Evolutionary conservation across 2,797 vertebrate species (phyloP).

Genomic region (Microcaecilia unicolor): DNA sequence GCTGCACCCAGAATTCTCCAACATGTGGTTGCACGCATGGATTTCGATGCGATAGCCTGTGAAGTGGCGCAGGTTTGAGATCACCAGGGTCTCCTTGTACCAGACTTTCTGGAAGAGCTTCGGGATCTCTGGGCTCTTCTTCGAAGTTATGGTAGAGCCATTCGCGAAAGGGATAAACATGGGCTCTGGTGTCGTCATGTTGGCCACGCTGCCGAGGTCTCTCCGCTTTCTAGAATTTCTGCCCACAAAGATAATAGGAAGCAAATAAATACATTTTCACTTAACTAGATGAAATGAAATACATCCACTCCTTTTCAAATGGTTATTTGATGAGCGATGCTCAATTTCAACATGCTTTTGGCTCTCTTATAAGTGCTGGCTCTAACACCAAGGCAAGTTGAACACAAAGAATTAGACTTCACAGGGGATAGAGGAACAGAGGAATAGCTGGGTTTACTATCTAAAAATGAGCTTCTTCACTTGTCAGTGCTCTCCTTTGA

Average conservation of each 20-base stretch:
- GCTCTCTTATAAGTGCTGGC: too few relatives aligned
- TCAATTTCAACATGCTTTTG: too few relatives aligned
- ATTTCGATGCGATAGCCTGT: conserved; percentile 94
- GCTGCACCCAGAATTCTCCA: conserved; percentile 67
- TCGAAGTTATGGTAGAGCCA: conserved; percentile 36
- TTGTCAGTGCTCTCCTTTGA: too few relatives aligned
- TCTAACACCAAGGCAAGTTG: too few relatives aligned
- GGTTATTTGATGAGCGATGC: too few relatives aligned
- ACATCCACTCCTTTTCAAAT: too few relatives aligned
- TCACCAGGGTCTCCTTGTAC: conserved; percentile 77
- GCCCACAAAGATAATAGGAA: not conserved
- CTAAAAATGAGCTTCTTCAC: too few relatives aligned
- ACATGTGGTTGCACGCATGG: conserved; percentile 81
- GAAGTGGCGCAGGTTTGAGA: conserved; percentile 86
- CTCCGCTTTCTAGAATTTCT: conserved; percentile 72
- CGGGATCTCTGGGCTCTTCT: conserved; percentile 38
- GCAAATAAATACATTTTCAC: too few relatives aligned
- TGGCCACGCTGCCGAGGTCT: conserved; percentile 68
- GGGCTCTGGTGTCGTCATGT: conserved; percentile 50
- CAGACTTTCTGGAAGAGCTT: conserved; percentile 56
- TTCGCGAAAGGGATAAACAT: conserved; percentile 41
- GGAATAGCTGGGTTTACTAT: too few relatives aligned
- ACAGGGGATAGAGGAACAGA: too few relatives aligned
- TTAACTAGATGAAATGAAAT: too few relatives aligned
- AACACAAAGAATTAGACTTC: too few relatives aligned